Percentiles rank a stretch among this genome's conserved stretches.
Evolutionary conservation across 2,113 vertebrate genomes (phyloP).

Genomic region (Eptesicus fuscus): DNA sequence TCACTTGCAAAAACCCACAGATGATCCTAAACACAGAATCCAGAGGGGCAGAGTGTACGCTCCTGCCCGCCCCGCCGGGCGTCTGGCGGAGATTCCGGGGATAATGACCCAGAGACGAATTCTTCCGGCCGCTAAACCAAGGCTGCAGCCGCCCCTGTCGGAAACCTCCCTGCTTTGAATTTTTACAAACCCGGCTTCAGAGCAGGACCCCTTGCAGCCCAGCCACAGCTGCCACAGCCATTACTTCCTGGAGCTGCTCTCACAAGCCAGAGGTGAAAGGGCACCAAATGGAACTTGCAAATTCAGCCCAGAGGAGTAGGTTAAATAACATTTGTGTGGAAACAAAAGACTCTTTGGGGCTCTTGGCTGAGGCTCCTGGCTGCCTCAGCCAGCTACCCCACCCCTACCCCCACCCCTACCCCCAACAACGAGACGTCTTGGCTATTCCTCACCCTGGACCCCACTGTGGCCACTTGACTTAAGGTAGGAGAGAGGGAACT

Average conservation of each 20-base stretch:
- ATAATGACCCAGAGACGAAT: accelerated
- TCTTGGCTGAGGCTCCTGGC: neutral
- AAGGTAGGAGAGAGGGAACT: neutral
- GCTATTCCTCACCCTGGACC: neutral
- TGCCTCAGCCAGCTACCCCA: neutral
- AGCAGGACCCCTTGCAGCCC: neutral
- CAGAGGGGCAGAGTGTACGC: accelerated
- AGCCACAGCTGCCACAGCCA: neutral
- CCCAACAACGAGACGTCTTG: neutral
- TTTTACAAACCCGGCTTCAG: neutral
- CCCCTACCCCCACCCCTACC: too few relatives aligned
- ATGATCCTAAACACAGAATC: neutral
- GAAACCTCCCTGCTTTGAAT: neutral
- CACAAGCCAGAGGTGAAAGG: neutral
- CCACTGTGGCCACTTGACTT: neutral
- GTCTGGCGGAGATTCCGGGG: neutral
- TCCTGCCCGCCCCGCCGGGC: neutral
- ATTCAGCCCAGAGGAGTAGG: slow-evolving; percentile 26
- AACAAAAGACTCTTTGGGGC: neutral
- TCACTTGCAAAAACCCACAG: neutral
- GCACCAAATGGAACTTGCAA: slow-evolving; percentile 4
- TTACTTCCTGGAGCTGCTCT: slow-evolving; percentile 5
- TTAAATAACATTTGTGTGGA: neutral
- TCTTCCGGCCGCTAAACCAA: neutral
- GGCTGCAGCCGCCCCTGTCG: neutral